These are phyloP conservation scores for Eudemis profundana DNA, from an alignment of 2,888 invertebrate genomes.

Conservation along the genomic window DNA sequence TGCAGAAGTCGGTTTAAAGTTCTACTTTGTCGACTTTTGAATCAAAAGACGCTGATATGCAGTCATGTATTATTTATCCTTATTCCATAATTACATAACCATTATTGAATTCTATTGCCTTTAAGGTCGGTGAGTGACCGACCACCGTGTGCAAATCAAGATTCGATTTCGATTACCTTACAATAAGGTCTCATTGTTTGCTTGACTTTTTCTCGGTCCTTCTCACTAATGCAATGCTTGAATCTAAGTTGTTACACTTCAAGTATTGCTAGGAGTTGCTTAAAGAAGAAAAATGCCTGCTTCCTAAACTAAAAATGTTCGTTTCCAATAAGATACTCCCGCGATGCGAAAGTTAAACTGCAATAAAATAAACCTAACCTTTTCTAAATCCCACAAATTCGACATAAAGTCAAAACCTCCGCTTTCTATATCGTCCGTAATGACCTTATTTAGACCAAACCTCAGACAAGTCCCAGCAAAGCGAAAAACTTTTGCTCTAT, in stretches of 20 bases:
- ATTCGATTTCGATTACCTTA: no score
- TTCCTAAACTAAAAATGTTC: no score
- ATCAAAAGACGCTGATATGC: background rate
- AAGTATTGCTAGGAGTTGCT: no score
- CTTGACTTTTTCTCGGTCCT: no score
- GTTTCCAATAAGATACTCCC: background rate
- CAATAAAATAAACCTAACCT: conserved; percentile 7
- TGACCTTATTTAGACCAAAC: conserved; percentile 74
- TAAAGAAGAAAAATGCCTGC: no score
- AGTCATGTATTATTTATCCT: background rate
- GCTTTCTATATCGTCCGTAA: conserved; percentile 55
- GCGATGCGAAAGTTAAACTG: background rate
- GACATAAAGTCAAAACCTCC: conserved; percentile 35
- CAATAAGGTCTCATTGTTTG: no score
- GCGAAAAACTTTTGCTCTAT: conserved; percentile 71
- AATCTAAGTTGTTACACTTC: no score
- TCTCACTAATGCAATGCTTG: no score
- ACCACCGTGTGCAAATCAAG: no score
- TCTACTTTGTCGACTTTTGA: conserved; percentile 15
- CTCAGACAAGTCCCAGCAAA: conserved; percentile 58
- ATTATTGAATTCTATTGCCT: no score
- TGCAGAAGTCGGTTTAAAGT: conserved; percentile 26
- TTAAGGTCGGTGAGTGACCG: no score
- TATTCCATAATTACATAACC: background rate
- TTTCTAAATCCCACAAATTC: conserved; percentile 29